Evolutionary conservation across 1,140 invertebrate species (phyloP).

Genomic region (Sinella curviseta): DNA sequence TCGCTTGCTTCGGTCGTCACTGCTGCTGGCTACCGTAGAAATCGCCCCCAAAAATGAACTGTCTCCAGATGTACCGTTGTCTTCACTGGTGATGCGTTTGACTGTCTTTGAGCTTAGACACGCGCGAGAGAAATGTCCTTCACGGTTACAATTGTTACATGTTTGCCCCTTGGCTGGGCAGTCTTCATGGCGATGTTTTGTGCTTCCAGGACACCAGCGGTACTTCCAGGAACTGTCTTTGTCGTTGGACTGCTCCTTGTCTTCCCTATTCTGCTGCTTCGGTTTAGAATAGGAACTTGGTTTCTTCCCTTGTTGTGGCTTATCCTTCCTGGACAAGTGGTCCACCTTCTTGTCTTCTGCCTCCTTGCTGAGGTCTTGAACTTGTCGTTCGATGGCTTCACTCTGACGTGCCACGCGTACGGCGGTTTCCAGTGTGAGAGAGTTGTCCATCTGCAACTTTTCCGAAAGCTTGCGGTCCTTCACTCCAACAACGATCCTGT

Average conservation of each 20-base stretch:
- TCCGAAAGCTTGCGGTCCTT: constrained; percentile 49
- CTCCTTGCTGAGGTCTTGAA: background rate
- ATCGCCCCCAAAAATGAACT: background rate
- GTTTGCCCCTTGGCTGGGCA: too few relatives aligned
- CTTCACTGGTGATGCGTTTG: background rate
- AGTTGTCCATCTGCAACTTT: constrained; percentile 50
- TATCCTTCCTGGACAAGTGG: background rate
- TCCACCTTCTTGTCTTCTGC: background rate
- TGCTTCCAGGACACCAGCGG: too few relatives aligned
- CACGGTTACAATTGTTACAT: too few relatives aligned
- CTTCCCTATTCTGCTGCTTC: background rate
- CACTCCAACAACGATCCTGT: constrained; percentile 52
- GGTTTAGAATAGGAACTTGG: background rate
- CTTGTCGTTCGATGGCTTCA: constrained; percentile 46
- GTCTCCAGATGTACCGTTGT: background rate
- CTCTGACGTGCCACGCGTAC: constrained; percentile 45
- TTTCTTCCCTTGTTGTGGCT: background rate
- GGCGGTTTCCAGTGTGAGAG: constrained; percentile 51
- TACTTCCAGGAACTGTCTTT: too few relatives aligned
- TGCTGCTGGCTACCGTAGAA: background rate
- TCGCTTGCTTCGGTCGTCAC: background rate
- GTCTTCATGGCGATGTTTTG: too few relatives aligned
- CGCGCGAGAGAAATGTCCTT: background rate
- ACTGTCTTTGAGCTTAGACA: background rate
- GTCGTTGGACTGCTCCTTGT: too few relatives aligned